Conservation (phyloP, 2,888 invertebrate species). For the Tetropium fuscum region DNA sequence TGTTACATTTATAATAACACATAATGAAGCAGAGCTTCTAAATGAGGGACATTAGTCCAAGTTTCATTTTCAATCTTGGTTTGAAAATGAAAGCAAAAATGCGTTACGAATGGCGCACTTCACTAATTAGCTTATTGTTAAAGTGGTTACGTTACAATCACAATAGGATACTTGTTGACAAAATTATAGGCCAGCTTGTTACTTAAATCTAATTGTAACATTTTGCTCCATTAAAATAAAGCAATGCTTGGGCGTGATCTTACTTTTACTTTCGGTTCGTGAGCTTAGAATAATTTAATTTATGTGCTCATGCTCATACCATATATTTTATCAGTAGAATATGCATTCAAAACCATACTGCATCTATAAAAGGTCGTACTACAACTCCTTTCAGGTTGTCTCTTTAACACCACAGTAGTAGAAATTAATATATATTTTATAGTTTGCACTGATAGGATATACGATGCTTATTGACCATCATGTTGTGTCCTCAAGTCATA, state of each 20-base stretch:
- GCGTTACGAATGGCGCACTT: conserved; percentile 2
- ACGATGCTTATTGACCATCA: background rate
- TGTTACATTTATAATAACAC: background rate
- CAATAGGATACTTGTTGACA: conserved; percentile 26
- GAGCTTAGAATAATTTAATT: conserved; percentile 30
- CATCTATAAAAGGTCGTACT: too few relatives aligned
- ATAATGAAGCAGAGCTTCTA: too few relatives aligned
- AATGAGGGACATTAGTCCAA: too few relatives aligned
- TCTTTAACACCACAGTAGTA: too few relatives aligned
- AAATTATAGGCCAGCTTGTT: conserved; percentile 20
- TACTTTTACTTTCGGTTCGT: conserved; percentile 37
- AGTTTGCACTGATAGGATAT: too few relatives aligned
- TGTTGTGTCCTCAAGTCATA: too few relatives aligned
- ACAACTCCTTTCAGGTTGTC: too few relatives aligned
- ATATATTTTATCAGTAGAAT: too few relatives aligned
- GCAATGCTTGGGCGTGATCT: conserved; percentile 29
- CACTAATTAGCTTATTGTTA: conserved; percentile 21
- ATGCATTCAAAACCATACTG: too few relatives aligned
- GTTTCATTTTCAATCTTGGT: conserved; percentile 18
- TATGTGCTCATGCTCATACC: conserved; percentile 19
- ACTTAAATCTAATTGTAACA: conserved; percentile 13
- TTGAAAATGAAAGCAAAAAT: conserved; percentile 21
- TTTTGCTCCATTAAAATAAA: conserved; percentile 20
- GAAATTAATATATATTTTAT: too few relatives aligned
- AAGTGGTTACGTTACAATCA: conserved; percentile 18